A percentile compares a stretch with the other conserved stretches of the same genome.
phyloP scores from a whole-genome alignment of 92 coral and sea anemone species.

The Montipora capitata region DNA sequence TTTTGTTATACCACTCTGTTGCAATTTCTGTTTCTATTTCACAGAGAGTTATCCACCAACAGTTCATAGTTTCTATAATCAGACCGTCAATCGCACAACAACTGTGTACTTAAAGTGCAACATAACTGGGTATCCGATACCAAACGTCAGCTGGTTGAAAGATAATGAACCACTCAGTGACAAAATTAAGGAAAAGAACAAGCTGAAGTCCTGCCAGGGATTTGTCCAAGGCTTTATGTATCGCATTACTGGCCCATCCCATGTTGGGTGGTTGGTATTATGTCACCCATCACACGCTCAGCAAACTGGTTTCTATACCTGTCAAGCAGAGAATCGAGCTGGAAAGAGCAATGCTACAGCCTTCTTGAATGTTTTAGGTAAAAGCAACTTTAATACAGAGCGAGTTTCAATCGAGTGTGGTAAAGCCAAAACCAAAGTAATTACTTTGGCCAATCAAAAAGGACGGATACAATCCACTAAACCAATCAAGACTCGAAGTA shows the following conservation, averaged over 20 bases:
- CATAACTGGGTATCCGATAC: conserved; percentile 24
- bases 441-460: no score
- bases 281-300: conserved; percentile 21
- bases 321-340: conserved; percentile 26
- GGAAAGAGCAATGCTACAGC: conserved; percentile 46
- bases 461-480: no score
- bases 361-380: conserved; percentile 47
- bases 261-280: conserved; percentile 14
- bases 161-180: neutral
- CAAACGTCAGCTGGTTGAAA: conserved; percentile 26
- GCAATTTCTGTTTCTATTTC: neutral
- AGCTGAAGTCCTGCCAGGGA: neutral
- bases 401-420: no score
- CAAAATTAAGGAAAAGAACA: neutral
- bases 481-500: no score
- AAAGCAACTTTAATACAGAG: neutral
- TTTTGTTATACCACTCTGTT: no score
- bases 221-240: neutral
- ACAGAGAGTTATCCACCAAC: conserved; percentile 45
- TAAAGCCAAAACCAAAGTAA: no score
- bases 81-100: neutral
- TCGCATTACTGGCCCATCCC: neutral
- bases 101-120: conserved; percentile 1
- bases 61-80: conserved; percentile 7
- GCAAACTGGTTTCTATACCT: conserved; percentile 38